phyloP scores from a whole-genome alignment of 2,113 vertebrate species.

The Scalopus aquaticus region DNA sequence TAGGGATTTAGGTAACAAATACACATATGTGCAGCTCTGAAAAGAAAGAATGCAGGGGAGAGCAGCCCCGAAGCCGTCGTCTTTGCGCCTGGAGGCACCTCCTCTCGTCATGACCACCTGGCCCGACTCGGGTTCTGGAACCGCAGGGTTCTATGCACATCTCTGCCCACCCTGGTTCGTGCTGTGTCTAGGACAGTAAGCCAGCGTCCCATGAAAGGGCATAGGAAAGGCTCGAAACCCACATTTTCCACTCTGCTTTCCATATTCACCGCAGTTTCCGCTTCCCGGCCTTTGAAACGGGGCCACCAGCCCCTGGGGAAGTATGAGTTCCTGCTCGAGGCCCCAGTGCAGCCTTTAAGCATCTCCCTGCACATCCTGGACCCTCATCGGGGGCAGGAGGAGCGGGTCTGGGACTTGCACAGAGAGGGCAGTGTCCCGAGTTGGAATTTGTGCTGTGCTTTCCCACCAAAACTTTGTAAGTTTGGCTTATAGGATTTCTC shows the following conservation, averaged over 20 bases:
- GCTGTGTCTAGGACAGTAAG: neutral
- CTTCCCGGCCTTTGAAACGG: neutral
- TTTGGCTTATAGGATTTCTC: neutral
- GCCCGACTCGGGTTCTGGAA: neutral
- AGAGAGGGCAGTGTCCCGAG: neutral
- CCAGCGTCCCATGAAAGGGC: neutral
- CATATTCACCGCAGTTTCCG: neutral
- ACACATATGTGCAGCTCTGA: neutral
- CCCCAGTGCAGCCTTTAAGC: too few species aligned
- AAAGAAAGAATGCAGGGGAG: neutral
- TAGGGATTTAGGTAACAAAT: neutral
- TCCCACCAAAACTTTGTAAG: constrained; percentile 5
- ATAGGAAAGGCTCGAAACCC: neutral
- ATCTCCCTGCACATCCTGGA: neutral
- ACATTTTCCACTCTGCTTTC: neutral
- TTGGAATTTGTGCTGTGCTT: neutral
- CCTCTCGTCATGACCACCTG: neutral
- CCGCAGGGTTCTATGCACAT: neutral
- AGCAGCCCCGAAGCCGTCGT: neutral
- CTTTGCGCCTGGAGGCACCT: neutral
- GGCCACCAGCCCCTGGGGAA: neutral
- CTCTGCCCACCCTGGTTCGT: neutral
- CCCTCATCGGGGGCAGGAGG: neutral
- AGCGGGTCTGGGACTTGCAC: neutral
- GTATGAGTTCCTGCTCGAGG: neutral